Evolutionary conservation across 2,113 vertebrate genomes (phyloP).

Genomic region (Pygathrix nemaeus): DNA sequence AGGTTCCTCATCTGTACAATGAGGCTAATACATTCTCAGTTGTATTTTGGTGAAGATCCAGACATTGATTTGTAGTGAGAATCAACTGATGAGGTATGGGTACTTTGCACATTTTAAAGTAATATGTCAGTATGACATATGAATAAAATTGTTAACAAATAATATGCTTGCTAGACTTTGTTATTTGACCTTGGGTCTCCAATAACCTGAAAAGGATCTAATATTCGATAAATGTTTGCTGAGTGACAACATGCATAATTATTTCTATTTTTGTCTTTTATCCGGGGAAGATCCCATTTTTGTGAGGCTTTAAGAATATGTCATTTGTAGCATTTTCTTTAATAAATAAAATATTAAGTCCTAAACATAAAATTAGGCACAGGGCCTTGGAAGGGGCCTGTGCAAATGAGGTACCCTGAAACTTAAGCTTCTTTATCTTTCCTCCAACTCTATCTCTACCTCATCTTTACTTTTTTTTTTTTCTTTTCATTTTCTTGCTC

Average conservation of each 20-base stretch:
- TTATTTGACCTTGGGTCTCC: not conserved
- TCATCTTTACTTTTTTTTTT: not conserved
- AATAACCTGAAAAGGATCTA: not conserved
- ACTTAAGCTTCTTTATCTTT: not conserved
- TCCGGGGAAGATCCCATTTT: not conserved
- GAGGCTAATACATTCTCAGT: not conserved
- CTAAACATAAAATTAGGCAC: not conserved
- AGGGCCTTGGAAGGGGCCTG: not conserved
- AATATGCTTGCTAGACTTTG: not conserved
- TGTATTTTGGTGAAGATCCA: not conserved
- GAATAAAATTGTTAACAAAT: not conserved
- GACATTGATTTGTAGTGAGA: not conserved
- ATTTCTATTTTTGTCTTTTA: not conserved
- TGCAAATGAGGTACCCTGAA: not conserved
- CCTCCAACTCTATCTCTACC: not conserved
- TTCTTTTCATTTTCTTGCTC: not conserved
- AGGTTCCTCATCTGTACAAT: not conserved
- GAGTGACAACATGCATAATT: not conserved
- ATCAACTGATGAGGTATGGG: not conserved
- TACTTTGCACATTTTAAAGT: not conserved
- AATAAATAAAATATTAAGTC: slow-evolving; percentile 10
- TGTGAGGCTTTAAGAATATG: not conserved
- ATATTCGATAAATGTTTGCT: not conserved
- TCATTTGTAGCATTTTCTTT: not conserved
- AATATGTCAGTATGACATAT: not conserved